Evolutionary conservation across 2,797 vertebrate species (phyloP).

Genomic region (Mycteria americana): DNA sequence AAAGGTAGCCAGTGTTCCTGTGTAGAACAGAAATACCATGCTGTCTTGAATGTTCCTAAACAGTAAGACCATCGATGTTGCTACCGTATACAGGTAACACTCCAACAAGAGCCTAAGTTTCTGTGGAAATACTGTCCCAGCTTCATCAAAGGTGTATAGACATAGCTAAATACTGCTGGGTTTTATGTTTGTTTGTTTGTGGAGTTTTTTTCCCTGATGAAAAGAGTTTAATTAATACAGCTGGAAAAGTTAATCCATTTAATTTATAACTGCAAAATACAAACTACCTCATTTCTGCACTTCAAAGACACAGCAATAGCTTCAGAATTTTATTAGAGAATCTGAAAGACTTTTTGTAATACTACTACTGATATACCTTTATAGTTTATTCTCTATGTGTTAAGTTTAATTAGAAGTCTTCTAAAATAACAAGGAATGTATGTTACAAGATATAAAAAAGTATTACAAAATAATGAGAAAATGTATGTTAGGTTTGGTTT

Average conservation of each 20-base stretch:
- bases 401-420: not conserved
- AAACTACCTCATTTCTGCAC: not conserved
- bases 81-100: not conserved
- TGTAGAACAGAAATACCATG: not conserved
- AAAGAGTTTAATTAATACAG: not conserved
- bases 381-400: not conserved
- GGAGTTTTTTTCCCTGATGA: fast-evolving
- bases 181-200: not conserved
- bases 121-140: not conserved
- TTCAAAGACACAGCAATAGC: not conserved
- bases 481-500: not conserved
- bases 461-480: not conserved
- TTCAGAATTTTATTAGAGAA: not conserved
- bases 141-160: not conserved
- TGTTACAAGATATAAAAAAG: not conserved
- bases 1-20: not conserved
- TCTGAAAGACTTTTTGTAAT: not conserved
- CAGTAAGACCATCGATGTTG: not conserved
- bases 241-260: not conserved
- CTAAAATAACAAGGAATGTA: not conserved
- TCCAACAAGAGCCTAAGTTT: not conserved
- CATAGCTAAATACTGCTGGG: not conserved
- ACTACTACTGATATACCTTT: not conserved
- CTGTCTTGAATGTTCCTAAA: not conserved
- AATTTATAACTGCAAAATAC: not conserved